Evolutionary conservation across 2,113 vertebrate species (phyloP), one percentile per base, ranked within the genome.

Genomic region (Heterochromis multidens): DNA sequence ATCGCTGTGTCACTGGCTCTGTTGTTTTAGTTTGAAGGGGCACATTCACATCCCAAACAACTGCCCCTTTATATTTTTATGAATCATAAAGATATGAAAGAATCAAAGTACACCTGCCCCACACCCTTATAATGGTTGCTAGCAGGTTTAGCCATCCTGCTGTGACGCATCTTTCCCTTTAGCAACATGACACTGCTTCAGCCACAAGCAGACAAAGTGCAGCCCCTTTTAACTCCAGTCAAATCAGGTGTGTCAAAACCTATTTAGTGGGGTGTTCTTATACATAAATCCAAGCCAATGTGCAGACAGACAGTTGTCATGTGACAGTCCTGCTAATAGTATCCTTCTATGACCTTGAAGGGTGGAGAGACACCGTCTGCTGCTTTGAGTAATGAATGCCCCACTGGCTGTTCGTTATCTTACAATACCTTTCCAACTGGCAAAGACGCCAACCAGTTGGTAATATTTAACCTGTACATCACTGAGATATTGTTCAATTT

Each of bases 291-390:
- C 67, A 58, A 49, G 46, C 31, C 65, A 58, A 67, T 72, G 7
- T 31, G 2, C 58, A 31, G 27, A 54, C 59, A 79, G 78, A 84
- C 49, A 27, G 35, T 35, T 83, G 58, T 61, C 54, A 56, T 35
- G 37, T 72, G 67, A 84, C 27, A 58, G 61, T 84, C 54, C 56
- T 17, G 10, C 62, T 81, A 79, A 81, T 6, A 43, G 79, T 54
- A 81, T 77, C 81, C 76, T 62, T 81, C 77, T 82, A 17, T 86
- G 88, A 92, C 90, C 85, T 89, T 91, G 87, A 86, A 85, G 78
- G 58, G 49, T 7, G 25, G 57, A 86, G 59, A 21, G 84, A 83
- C 65, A 21, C 81, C 4, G 72, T 87, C 63, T 87, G 84, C 77
- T 29, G 23, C 81, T 79, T 40, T 78, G 86, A 91, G 84, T 89